These are phyloP conservation scores for Leucoraja ocellata DNA, from an alignment of 2,797 vertebrate species.

Conservation along the genomic window DNA sequence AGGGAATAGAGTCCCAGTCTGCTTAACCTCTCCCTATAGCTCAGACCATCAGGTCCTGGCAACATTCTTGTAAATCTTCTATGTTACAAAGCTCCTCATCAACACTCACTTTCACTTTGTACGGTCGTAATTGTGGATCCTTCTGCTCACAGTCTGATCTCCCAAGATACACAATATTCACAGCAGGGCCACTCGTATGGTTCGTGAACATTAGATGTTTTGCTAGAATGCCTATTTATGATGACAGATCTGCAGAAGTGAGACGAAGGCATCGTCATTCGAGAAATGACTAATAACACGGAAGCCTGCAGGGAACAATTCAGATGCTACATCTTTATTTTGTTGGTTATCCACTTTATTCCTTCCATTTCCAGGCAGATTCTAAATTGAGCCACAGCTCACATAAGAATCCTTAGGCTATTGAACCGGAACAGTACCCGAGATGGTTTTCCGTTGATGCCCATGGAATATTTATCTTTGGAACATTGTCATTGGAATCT, in stretches of 20 bases:
- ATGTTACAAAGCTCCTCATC: not conserved
- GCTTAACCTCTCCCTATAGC: too few relatives aligned
- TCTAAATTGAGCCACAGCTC: not conserved
- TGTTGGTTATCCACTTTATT: not conserved
- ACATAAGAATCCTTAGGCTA: not conserved
- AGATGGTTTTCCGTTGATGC: not conserved
- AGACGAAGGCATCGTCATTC: not conserved
- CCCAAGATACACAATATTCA: not conserved
- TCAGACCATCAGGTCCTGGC: too few relatives aligned
- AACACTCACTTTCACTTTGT: not conserved
- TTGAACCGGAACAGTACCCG: not conserved
- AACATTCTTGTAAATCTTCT: too few relatives aligned
- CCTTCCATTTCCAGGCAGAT: not conserved
- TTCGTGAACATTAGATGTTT: not conserved
- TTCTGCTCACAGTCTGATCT: not conserved
- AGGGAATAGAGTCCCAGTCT: too few relatives aligned
- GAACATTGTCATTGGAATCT: not conserved
- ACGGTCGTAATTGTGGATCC: not conserved
- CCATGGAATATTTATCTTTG: not conserved
- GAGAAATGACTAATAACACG: not conserved
- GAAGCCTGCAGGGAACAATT: not conserved
- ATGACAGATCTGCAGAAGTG: not conserved
- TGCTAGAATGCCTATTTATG: not conserved
- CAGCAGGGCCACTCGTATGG: not conserved
- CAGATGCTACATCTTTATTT: not conserved